A percentile compares a stretch with the other conserved stretches of the same genome.
Conservation (phyloP, 2,113 vertebrate species). For the Fregata magnificens region DNA sequence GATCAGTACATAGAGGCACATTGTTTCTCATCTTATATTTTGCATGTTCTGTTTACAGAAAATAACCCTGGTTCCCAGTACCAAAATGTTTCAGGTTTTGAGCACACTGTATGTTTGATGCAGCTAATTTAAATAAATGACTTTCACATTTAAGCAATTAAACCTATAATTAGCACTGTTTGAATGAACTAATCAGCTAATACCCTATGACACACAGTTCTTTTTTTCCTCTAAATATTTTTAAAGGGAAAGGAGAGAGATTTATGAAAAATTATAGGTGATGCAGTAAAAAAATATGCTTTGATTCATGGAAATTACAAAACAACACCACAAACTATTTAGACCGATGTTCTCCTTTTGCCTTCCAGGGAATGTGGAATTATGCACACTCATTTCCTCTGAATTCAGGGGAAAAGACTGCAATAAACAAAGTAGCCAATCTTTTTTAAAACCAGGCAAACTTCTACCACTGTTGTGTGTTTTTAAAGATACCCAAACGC, state of each 20-base stretch:
- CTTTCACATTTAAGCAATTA: conserved; percentile 53
- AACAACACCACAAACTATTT: conserved; percentile 14
- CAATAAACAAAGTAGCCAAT: not conserved
- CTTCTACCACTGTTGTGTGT: not conserved
- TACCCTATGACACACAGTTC: conserved; percentile 28
- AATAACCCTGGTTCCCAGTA: not conserved
- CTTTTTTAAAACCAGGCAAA: not conserved
- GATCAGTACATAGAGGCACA: conserved; percentile 58
- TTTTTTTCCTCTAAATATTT: conserved; percentile 18
- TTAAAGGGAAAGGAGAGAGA: conserved; percentile 24
- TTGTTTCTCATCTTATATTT: conserved; percentile 55
- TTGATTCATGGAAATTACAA: conserved; percentile 32
- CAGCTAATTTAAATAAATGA: conserved; percentile 59
- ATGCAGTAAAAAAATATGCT: not conserved
- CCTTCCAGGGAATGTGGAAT: conserved; percentile 27
- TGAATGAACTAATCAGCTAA: conserved; percentile 45
- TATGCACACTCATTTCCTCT: conserved; percentile 33
- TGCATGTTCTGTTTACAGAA: conserved; percentile 30
- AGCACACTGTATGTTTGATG: conserved; percentile 50
- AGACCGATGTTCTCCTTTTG: not conserved
- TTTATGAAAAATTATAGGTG: conserved; percentile 17
- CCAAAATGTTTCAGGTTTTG: conserved; percentile 45
- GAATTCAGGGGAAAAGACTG: not conserved
- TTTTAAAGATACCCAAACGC: not conserved
- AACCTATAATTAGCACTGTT: conserved; percentile 41